Evolutionary conservation across 2,113 vertebrate species (phyloP).

Genomic region (Plestiodon gilberti): DNA sequence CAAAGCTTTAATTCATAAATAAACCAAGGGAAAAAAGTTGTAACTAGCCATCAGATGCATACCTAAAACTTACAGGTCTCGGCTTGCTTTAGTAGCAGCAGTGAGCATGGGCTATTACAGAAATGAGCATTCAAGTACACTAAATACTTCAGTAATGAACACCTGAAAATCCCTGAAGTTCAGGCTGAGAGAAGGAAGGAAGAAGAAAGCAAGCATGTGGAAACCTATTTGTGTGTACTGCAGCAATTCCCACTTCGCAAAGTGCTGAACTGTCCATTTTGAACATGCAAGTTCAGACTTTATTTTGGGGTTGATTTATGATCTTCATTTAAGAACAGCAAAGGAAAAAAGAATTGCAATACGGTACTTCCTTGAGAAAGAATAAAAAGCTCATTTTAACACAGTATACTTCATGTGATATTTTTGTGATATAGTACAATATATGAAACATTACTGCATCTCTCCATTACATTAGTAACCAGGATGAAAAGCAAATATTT

Average conservation of each 20-base stretch:
- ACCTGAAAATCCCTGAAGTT: conserved; percentile 46
- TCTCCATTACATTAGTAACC: conserved; percentile 52
- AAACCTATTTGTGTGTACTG: conserved; percentile 44
- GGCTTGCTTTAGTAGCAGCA: not conserved
- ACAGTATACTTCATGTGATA: conserved; percentile 52
- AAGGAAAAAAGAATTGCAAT: conserved; percentile 45
- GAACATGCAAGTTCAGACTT: conserved; percentile 51
- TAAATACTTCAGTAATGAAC: not conserved
- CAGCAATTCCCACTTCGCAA: conserved; percentile 56
- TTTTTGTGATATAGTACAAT: conserved; percentile 36
- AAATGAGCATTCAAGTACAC: conserved; percentile 8
- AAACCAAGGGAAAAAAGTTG: conserved; percentile 64
- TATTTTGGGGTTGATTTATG: conserved; percentile 51
- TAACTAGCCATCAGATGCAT: conserved; percentile 44
- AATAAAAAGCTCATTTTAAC: conserved; percentile 32
- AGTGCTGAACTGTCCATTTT: conserved; percentile 70
- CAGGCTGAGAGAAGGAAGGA: conserved; percentile 57
- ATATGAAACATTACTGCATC: conserved; percentile 35
- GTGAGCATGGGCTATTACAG: conserved; percentile 45
- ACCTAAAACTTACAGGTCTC: conserved; percentile 43
- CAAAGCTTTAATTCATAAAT: conserved; percentile 58
- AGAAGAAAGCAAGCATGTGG: conserved; percentile 53
- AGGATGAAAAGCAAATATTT: conserved; percentile 51
- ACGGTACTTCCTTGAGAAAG: conserved; percentile 45
- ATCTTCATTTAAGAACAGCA: conserved; percentile 46